Evolutionary conservation across 2,113 vertebrate genomes (phyloP), one percentile per base, ranked within the genome.

Genomic region (Epinephelus cyanopodus): DNA sequence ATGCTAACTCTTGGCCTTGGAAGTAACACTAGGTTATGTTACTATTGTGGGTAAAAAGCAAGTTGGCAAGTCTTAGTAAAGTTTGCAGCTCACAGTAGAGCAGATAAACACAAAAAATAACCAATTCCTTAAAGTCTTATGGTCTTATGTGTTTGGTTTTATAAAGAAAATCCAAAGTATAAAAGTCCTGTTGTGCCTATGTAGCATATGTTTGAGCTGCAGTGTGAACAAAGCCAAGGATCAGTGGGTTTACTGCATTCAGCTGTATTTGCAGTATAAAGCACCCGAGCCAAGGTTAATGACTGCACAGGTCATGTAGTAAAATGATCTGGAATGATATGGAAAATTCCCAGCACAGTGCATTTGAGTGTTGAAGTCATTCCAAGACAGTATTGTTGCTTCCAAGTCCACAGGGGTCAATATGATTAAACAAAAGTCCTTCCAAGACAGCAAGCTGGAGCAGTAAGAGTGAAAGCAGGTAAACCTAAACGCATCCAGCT

Each of bases 381-480:
- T 77, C 64, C 63, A 64, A 65, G 12, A 57, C 52, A 60, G 48
- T n/a, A 37, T 25, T 56, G 29, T 25, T 56, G 29, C 29, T 39
- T 83, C 67, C 81, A 84, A 47, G 50, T 42, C 65, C 64, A 56
- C 37, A 39, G 5, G 7, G 58, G 72, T 84, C 62, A 45, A 37
- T 39, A n/a, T 56, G 64, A 66, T 83, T 56, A 83, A 81, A 37
- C 66, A 66, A 78, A 71, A 18, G 8, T 60, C 66, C n/a, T 67
- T 85, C 60, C 65, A 62, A 79, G 56, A 62, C 72, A 71, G 61
- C 5, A 18, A n/a, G 68, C 73, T 83, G 77, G 29, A 29, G 29
- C 29, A 5, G 29, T 79, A 61, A 45, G 19, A 72, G 19, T 54
- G 25, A 77, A 71, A 71, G 64, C 66, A 83, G 79, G 79, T 90